Conservation (phyloP, 2,113 vertebrate genomes). For the Corythornis vintsioides region DNA sequence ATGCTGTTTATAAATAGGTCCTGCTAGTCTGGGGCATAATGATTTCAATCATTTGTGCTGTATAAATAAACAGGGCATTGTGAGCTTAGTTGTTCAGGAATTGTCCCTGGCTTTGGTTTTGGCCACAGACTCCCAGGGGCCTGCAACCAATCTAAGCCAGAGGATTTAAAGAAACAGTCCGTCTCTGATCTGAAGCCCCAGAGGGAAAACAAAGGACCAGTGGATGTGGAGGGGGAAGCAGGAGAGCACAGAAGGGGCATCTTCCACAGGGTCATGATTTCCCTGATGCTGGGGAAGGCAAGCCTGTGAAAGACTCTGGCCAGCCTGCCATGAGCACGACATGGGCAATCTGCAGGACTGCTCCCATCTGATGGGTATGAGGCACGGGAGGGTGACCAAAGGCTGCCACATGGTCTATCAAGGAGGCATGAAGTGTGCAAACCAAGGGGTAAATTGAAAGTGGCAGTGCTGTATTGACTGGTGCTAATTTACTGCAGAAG, state of each 20-base stretch:
- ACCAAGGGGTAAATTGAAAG: neutral
- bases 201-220: neutral
- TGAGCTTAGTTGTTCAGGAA: slow-evolving; percentile 70
- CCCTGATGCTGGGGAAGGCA: rapidly evolving
- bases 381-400: neutral
- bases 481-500: neutral
- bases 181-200: neutral
- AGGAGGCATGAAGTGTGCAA: no score
- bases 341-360: rapidly evolving
- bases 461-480: neutral
- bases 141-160: slow-evolving; percentile 52
- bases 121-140: slow-evolving; percentile 48
- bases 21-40: slow-evolving; percentile 62
- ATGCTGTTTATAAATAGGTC: slow-evolving; percentile 71
- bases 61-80: slow-evolving; percentile 73
- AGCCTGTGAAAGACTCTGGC: neutral
- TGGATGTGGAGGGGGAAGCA: neutral
- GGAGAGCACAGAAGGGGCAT: rapidly evolving
- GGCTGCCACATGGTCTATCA: no score
- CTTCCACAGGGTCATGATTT: neutral
- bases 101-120: slow-evolving; percentile 71
- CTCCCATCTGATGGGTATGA: neutral
- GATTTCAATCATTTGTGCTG: slow-evolving; percentile 66
- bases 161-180: slow-evolving; percentile 48
- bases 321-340: rapidly evolving